phyloP scores from a whole-genome alignment of 2,797 vertebrate genomes.

The Salarias fasciatus region DNA sequence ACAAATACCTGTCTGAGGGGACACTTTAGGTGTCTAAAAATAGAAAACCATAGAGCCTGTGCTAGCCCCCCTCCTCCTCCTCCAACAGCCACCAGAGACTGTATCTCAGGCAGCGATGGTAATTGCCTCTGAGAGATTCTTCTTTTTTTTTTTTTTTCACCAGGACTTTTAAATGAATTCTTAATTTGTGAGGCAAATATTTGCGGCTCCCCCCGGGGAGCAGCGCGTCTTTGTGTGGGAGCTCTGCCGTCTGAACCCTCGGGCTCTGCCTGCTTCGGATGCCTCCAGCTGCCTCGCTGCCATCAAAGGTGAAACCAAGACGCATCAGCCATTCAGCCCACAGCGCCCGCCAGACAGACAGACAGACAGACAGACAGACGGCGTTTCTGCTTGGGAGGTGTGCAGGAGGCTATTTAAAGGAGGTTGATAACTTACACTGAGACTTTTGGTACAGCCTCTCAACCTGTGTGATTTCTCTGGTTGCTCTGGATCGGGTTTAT shows the following conservation, averaged over 20 bases:
- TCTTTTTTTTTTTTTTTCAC: conserved; percentile 35
- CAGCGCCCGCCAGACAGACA: conserved; percentile 16
- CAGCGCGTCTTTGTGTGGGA: conserved; percentile 30
- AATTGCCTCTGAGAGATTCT: conserved; percentile 65
- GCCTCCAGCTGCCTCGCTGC: conserved; percentile 34
- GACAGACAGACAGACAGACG: conserved; percentile 14
- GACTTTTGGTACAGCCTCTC: conserved; percentile 14
- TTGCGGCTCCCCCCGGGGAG: conserved; percentile 30
- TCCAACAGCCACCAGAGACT: conserved; percentile 38
- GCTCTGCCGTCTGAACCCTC: conserved; percentile 27
- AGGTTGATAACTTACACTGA: conserved; percentile 13
- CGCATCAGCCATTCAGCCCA: conserved; percentile 49
- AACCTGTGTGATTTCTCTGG: conserved; percentile 4
- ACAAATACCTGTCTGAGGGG: conserved; percentile 57
- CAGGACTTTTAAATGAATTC: conserved; percentile 66
- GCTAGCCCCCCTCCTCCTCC: not conserved
- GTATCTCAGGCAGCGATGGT: conserved; percentile 58
- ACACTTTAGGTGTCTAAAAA: conserved; percentile 62
- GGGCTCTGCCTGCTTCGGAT: conserved; percentile 6
- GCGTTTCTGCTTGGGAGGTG: conserved; percentile 14
- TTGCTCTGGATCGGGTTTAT: not conserved
- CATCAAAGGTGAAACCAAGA: conserved; percentile 43
- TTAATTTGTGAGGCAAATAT: conserved; percentile 72
- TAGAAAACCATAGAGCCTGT: conserved; percentile 42
- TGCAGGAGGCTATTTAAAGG: conserved; percentile 26